Evolutionary conservation across 2,797 vertebrate genomes (phyloP).

Genomic region (Staurois parvus): DNA sequence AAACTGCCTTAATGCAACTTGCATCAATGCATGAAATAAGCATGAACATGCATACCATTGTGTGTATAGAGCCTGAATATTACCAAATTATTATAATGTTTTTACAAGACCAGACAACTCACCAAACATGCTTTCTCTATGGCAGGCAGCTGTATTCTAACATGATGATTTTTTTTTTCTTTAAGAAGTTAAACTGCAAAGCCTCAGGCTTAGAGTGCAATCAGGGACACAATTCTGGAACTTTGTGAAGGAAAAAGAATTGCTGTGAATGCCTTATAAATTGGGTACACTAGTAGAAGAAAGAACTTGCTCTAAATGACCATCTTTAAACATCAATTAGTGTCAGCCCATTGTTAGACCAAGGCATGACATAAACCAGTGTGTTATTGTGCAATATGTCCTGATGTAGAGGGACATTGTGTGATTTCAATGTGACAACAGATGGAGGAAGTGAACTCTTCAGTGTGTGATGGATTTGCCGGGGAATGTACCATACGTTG

Average conservation of each 20-base stretch:
- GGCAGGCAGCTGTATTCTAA: no score
- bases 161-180: no score
- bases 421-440: constrained; percentile 22
- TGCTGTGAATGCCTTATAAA: neutral
- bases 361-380: neutral
- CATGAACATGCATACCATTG: no score
- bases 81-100: no score
- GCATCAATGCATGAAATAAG: no score
- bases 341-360: neutral
- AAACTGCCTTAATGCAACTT: no score
- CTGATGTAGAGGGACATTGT: constrained; percentile 15
- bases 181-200: no score
- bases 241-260: neutral
- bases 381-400: neutral
- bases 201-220: neutral
- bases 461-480: constrained; percentile 40
- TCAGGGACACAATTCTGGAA: neutral
- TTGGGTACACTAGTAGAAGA: neutral
- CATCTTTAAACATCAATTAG: neutral
- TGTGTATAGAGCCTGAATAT: no score
- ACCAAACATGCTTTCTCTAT: no score
- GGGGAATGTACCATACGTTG: constrained; percentile 28
- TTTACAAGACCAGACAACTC: no score
- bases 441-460: constrained; percentile 39
- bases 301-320: neutral